Evolutionary conservation across 2,888 invertebrate genomes (phyloP), one percentile per base, ranked within the genome.

Genomic region (Strigamia crassipes): DNA sequence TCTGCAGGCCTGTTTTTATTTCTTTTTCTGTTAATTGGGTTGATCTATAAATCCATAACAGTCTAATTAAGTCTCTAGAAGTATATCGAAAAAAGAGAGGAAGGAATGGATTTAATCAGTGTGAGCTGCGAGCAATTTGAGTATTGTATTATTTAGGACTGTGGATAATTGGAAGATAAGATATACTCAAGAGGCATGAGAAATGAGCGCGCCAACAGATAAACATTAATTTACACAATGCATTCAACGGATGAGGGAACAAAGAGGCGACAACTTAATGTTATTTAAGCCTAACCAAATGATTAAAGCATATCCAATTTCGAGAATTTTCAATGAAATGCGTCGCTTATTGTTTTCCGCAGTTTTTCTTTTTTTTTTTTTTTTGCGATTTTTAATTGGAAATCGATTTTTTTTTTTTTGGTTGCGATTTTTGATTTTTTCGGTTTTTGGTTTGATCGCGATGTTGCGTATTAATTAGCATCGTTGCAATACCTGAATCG

Each of bases 161-260:
- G 61, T 61, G 61, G 61, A 61, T 61, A 61, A 61, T 61, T 61
- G 61, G 61, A 61, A 61, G 61, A 61, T 61, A 61, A 61, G 61
- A 61, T 18, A 61, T 18, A 61, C 61, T 61, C 61, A 21, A 21
- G 21, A 61, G 61, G 61, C 23, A 61, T 61, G 61, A 61, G 61
- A 61, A 61, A 61, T 18, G 61, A 61, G 46, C 46, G 46, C 46
- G 46, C 61, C 18, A 61, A 61, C 61, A 61, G 21, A 61, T 61
- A 61, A 18, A 23, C 61, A 61, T 61, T n/a, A 61, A 61, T 61
- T 61, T 61, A 61, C 18, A 61, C 61, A 61, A 61, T 61, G 61
- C 18, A 12, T 61, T 61, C 61, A 12, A 61, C 61, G 61, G 21
- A 61, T 61, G 21, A 61, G 12, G 61, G 61, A 61, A 61, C 61